A percentile compares a stretch with the other conserved stretches of the same genome.
Conservation (phyloP, 2,888 invertebrate species). For the Nephrotoma flavescens region DNA sequence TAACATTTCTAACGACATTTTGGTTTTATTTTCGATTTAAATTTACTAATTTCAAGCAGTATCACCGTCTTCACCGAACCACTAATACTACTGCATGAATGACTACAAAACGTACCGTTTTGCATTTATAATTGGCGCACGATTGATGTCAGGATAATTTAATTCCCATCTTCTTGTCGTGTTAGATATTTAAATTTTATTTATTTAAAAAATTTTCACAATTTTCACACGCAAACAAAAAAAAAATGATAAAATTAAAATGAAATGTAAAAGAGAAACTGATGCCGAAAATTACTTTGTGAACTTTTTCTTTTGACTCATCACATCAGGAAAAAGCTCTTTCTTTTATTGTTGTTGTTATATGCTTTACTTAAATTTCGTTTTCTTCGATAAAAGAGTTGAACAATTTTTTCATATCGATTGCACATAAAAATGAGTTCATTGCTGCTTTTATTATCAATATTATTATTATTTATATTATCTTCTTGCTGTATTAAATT, state of each 20-base stretch:
- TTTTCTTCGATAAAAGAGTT: background rate
- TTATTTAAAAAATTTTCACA: background rate
- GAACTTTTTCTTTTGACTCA: background rate
- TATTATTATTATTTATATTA: background rate
- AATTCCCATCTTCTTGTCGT: background rate
- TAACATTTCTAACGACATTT: slow-evolving; percentile 4
- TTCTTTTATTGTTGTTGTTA: background rate
- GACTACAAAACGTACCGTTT: background rate
- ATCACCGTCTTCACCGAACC: background rate
- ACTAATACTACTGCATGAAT: background rate
- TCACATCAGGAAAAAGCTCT: background rate
- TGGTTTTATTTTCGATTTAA: background rate
- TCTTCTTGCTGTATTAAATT: background rate
- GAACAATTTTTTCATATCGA: background rate
- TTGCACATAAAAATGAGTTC: background rate
- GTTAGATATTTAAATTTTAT: background rate
- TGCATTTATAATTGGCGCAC: background rate
- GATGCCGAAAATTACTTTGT: background rate
- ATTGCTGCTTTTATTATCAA: background rate
- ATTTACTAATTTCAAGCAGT: background rate
- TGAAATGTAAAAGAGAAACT: background rate
- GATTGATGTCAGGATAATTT: background rate
- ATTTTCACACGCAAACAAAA: background rate
- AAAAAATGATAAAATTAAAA: background rate
- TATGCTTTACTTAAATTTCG: background rate